Evolutionary conservation across 2,113 vertebrate species (phyloP).

Genomic region (Hippocampus mohnikei): DNA sequence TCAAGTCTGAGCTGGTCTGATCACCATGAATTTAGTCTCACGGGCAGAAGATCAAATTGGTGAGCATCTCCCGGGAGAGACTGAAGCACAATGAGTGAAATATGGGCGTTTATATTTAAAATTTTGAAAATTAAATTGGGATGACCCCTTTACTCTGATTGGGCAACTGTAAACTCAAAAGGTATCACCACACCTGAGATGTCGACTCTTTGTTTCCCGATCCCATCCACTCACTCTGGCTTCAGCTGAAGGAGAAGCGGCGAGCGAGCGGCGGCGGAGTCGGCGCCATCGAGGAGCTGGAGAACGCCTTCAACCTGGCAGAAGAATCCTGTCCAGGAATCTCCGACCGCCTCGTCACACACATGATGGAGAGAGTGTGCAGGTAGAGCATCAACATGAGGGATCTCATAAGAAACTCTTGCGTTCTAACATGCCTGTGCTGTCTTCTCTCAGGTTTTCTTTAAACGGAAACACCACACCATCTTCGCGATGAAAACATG

Average conservation of each 20-base stretch:
- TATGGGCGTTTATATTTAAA: too few relatives aligned
- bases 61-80: too few relatives aligned
- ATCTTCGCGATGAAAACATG: conserved; percentile 77
- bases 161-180: not conserved
- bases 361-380: conserved; percentile 90
- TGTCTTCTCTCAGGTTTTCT: conserved; percentile 76
- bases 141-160: too few relatives aligned
- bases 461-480: conserved; percentile 84
- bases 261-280: conserved; percentile 79
- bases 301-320: conserved; percentile 91
- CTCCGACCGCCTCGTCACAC: conserved; percentile 88
- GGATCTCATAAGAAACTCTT: not conserved
- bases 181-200: not conserved
- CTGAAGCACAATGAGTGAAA: too few relatives aligned
- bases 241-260: conserved; percentile 87
- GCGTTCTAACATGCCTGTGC: not conserved
- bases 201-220: not conserved
- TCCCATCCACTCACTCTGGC: not conserved
- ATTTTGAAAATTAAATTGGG: too few relatives aligned
- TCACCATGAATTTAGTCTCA: too few relatives aligned
- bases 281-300: conserved; percentile 92
- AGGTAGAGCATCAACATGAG: conserved; percentile 68
- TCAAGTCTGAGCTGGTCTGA: too few relatives aligned
- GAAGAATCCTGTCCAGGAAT: conserved; percentile 95
- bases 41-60: too few relatives aligned